A percentile compares a stretch with the other conserved stretches of the same genome.
Evolutionary conservation across 1,140 invertebrate species (phyloP).

Genomic region (Zaprionus inermis): DNA sequence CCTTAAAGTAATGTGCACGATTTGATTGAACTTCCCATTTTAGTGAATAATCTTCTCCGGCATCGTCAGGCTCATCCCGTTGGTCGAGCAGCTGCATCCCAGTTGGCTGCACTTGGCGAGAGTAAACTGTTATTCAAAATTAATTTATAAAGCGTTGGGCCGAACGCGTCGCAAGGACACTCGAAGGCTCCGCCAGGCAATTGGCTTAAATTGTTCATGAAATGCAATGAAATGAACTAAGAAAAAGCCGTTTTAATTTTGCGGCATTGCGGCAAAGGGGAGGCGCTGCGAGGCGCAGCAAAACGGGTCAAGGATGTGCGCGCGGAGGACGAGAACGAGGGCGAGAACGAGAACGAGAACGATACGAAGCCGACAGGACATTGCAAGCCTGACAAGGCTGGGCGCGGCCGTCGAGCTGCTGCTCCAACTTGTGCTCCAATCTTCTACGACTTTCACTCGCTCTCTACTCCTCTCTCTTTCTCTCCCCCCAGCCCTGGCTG

Average conservation of each 20-base stretch:
- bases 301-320: constrained; percentile 76
- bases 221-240: constrained; percentile 82
- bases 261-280: constrained; percentile 57
- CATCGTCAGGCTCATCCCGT: background rate
- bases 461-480: background rate
- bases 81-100: background rate
- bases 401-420: constrained; percentile 21
- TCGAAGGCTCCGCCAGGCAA: constrained; percentile 42
- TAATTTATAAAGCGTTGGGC: constrained; percentile 66
- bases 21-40: background rate
- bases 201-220: constrained; percentile 83
- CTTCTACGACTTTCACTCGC: constrained; percentile 14
- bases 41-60: background rate
- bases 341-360: constrained; percentile 44
- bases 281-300: constrained; percentile 11
- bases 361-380: constrained; percentile 6
- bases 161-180: constrained; percentile 49
- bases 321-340: constrained; percentile 21
- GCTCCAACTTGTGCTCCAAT: constrained; percentile 12
- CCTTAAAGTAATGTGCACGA: background rate
- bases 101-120: constrained; percentile 29
- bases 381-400: constrained; percentile 51
- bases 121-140: constrained; percentile 73
- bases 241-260: constrained; percentile 81
- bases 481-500: background rate